A percentile compares a stretch with the other conserved stretches of the same genome.
Evolutionary conservation across 2,113 vertebrate genomes (phyloP).

Genomic region (Myanophis thanlyinensis): DNA sequence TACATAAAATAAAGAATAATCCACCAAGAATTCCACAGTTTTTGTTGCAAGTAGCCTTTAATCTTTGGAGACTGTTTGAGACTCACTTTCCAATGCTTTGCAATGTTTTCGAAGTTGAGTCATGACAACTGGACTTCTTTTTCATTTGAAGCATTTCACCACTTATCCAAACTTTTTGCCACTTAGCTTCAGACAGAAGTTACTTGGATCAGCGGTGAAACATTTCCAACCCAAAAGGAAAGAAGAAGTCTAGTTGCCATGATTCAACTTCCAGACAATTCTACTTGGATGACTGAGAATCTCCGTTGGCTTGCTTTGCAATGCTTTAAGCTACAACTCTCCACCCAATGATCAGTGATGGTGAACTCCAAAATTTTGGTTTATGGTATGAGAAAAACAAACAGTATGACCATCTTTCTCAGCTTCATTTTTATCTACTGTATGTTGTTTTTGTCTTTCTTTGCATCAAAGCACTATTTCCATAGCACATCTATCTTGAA

Average conservation of each 20-base stretch:
- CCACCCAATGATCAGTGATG: background rate
- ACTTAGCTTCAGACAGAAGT: no score
- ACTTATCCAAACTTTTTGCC: no score
- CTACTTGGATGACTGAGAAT: no score
- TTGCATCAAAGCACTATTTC: background rate
- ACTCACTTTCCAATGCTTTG: background rate
- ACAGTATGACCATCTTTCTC: background rate
- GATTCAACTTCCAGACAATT: no score
- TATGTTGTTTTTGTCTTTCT: background rate
- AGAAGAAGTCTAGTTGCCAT: no score
- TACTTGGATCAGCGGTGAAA: no score
- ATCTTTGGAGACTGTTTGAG: background rate
- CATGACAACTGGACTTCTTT: no score
- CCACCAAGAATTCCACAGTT: background rate
- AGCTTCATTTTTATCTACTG: background rate
- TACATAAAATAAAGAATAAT: background rate
- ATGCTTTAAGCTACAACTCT: background rate
- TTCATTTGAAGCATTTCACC: no score
- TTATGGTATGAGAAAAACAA: background rate
- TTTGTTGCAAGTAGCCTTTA: background rate
- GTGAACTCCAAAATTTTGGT: background rate
- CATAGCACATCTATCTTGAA: background rate
- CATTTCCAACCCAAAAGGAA: no score
- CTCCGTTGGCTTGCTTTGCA: background rate
- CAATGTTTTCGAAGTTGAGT: no score